Evolutionary conservation across 1,140 invertebrate genomes (phyloP), one percentile per base, ranked within the genome.

Genomic region (Saccostrea cuccullata): DNA sequence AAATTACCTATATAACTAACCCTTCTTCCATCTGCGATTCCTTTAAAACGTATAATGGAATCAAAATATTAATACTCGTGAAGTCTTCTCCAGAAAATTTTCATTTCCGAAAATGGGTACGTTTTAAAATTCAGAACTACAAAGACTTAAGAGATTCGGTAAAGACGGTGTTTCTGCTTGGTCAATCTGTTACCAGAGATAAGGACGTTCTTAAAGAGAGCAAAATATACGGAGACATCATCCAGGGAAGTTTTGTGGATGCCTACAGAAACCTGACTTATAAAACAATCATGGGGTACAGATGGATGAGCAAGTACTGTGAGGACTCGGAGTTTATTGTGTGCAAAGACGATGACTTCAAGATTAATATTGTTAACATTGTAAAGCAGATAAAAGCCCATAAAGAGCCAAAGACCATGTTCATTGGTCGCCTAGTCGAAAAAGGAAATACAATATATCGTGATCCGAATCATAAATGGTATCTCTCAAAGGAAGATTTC

Each of bases 251-350:
- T 36, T 89, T 89, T 56, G 60, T 83, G 13, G 88, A 89, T n/a
- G 40, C 36, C 55, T 89, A 89, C 26, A 82, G 88, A 86, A 89
- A 89, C 30, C 85, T 86, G 20, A 89, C 88, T 15, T 20, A 77
- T 20, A 89, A 89, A 83, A 89, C 88, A n/a, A 40, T 89, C 11
- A 89, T 89, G 88, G 84, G 73, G 36, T 89, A 77, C 36, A 89
- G 86, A 58, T 89, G 88, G 88, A 70, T 77, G 17, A 47, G 64
- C 60, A 12, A 86, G 17, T 56, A 86, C 23, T 89, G 88, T 26
- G 0, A 11, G n/a, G 5, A 77, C 60, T 67, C 60, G 6, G 82
- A 70, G 8, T 89, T 64, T 67, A 4, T 89, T 17, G 82, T 89
- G 20, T 89, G 56, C 47, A 82, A 82, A 47, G 87, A 88, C 40